phyloP scores from a whole-genome alignment of 1,140 invertebrate genomes.

The Acromyrmex charruanus region DNA sequence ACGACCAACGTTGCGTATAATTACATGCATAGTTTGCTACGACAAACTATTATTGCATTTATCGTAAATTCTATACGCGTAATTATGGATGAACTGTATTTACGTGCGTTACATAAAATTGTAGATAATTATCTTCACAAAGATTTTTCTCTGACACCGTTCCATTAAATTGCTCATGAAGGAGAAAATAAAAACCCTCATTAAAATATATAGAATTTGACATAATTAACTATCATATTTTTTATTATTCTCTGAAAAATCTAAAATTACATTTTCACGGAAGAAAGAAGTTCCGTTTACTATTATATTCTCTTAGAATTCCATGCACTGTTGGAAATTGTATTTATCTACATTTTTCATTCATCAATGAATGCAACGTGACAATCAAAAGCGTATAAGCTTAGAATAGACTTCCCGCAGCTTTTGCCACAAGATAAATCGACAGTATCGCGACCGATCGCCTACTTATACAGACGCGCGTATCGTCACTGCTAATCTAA shows the following conservation, averaged over 20 bases:
- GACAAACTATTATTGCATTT: constrained; percentile 24
- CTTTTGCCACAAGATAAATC: constrained; percentile 32
- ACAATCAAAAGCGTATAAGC: constrained; percentile 5
- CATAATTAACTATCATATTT: background rate
- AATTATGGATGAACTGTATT: background rate
- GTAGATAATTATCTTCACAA: constrained; percentile 18
- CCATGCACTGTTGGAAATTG: background rate
- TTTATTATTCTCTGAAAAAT: background rate
- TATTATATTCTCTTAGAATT: background rate
- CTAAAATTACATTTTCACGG: background rate
- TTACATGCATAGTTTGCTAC: background rate
- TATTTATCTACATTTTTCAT: constrained; percentile 32
- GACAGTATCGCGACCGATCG: constrained; percentile 28
- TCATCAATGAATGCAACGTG: background rate
- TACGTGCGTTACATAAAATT: constrained; percentile 25
- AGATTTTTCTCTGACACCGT: background rate
- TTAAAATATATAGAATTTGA: background rate
- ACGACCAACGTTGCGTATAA: background rate
- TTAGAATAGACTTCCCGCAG: constrained; percentile 11
- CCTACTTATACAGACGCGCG: background rate
- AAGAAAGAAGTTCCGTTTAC: constrained; percentile 9
- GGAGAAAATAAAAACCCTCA: background rate
- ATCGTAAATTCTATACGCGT: constrained; percentile 10
- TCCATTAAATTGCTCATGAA: background rate
- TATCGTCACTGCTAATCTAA: constrained; percentile 50